Evolutionary conservation across 1,140 invertebrate genomes (phyloP).

Genomic region (Hylaeus volcanicus): DNA sequence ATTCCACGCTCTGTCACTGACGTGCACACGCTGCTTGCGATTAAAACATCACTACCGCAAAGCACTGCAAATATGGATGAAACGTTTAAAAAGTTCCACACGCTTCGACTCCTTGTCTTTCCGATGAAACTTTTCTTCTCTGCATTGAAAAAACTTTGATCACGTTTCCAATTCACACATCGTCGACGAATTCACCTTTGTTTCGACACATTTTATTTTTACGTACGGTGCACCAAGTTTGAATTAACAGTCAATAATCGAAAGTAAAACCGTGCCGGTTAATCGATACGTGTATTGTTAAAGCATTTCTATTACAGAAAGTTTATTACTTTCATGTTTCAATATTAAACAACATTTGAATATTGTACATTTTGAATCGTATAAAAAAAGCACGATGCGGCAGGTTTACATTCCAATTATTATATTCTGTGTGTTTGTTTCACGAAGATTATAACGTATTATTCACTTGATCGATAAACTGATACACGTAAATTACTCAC

Average conservation of each 20-base stretch:
- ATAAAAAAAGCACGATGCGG: not conserved
- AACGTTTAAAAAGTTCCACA: conserved; percentile 14
- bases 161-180: not conserved
- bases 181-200: no score
- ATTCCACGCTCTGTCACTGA: conserved; percentile 50
- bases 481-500: not conserved
- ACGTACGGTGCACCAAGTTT: not conserved
- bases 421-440: not conserved
- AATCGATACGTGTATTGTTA: no score
- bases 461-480: not conserved
- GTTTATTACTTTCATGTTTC: not conserved
- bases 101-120: not conserved
- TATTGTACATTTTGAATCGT: not conserved
- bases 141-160: not conserved
- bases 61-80: conserved; percentile 21
- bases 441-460: not conserved
- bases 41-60: conserved; percentile 31
- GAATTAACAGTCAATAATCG: not conserved
- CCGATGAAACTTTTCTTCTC: not conserved
- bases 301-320: no score
- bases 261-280: not conserved
- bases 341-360: not conserved
- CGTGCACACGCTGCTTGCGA: conserved; percentile 23
- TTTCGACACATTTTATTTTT: not conserved
- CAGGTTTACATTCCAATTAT: not conserved